These are phyloP conservation scores for Sebastes dallii DNA, from an alignment of 2,797 vertebrate species.

Conservation along the genomic window DNA sequence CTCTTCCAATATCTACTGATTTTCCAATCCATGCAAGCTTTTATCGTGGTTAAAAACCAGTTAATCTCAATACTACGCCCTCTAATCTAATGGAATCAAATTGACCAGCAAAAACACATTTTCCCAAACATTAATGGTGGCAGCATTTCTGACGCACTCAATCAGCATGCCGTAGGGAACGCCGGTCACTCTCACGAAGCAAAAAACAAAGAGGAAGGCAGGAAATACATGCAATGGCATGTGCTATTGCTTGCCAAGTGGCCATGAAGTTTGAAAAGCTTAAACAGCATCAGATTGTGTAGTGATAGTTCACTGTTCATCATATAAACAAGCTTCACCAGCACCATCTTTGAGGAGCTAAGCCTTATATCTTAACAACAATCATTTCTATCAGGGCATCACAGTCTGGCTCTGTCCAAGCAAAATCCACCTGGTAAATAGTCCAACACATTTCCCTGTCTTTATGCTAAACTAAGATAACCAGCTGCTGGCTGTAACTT, in stretches of 20 bases:
- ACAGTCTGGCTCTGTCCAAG: neutral
- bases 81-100: constrained; percentile 10
- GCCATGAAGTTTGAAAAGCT: neutral
- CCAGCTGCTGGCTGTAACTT: neutral
- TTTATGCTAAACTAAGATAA: neutral
- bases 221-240: neutral
- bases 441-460: neutral
- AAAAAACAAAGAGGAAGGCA: neutral
- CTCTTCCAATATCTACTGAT: constrained; percentile 2
- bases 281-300: neutral
- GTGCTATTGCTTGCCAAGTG: neutral
- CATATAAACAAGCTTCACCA: neutral
- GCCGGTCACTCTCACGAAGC: neutral
- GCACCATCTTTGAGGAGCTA: neutral
- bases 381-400: neutral
- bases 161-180: neutral
- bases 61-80: neutral
- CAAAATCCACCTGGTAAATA: neutral
- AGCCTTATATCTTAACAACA: neutral
- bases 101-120: neutral
- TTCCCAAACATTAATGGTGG: neutral
- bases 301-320: neutral
- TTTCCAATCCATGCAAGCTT: constrained; percentile 14
- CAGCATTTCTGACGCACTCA: neutral
- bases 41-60: neutral